Evolutionary conservation across 2,797 vertebrate species (phyloP).

Genomic region (Phylloscopus collybita): DNA sequence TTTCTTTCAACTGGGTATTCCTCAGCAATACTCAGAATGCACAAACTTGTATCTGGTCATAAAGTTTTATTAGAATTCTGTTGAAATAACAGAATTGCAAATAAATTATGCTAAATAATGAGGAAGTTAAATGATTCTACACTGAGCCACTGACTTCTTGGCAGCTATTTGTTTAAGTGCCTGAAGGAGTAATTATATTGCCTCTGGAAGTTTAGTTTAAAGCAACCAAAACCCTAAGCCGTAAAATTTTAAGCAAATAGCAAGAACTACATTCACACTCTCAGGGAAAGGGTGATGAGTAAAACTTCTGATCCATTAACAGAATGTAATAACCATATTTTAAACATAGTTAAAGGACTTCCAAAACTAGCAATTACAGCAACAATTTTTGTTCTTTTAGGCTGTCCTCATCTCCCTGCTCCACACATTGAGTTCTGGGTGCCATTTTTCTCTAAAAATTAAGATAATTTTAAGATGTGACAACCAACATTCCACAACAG

Average conservation of each 20-base stretch:
- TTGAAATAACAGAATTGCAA: slow-evolving; percentile 43
- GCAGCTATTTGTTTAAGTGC: slow-evolving; percentile 37
- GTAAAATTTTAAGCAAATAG: neutral
- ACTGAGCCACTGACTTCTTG: slow-evolving; percentile 16
- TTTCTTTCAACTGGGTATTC: neutral
- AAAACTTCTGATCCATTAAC: neutral
- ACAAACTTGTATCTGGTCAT: neutral
- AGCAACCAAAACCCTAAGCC: neutral
- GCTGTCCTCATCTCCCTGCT: neutral
- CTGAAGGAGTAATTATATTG: slow-evolving; percentile 15
- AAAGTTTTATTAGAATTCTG: slow-evolving; percentile 38
- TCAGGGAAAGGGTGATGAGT: neutral
- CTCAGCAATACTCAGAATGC: neutral
- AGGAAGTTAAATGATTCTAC: slow-evolving; percentile 35
- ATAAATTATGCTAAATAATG: slow-evolving; percentile 52
- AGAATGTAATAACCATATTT: neutral
- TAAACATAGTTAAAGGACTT: neutral
- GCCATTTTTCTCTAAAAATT: neutral
- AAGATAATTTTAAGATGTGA: neutral
- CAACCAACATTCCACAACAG: neutral
- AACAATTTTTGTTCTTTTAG: neutral
- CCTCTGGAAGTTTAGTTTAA: slow-evolving; percentile 12
- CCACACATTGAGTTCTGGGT: neutral
- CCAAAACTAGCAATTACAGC: neutral
- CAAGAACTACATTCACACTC: neutral